Evolutionary conservation across 2,797 vertebrate genomes (phyloP).

Genomic region (Chelon labrosus): DNA sequence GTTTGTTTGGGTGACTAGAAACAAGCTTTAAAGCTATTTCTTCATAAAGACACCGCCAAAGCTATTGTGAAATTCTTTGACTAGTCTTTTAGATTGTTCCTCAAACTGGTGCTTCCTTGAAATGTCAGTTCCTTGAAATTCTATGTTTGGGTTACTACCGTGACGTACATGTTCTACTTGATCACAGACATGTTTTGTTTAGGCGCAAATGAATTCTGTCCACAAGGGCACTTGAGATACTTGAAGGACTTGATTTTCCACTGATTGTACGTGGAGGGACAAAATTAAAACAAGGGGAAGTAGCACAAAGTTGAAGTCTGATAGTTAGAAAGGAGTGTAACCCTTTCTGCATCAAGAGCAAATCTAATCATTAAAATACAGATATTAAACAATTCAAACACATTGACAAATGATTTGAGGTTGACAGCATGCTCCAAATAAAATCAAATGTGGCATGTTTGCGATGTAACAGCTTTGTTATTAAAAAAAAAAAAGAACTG

Average conservation of each 20-base stretch:
- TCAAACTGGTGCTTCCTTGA: not conserved
- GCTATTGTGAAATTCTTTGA: not conserved
- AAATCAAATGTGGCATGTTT: slow-evolving; percentile 49
- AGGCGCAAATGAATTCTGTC: not conserved
- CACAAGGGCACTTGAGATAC: not conserved
- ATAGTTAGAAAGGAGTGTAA: too few relatives aligned
- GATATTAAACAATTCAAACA: slow-evolving; percentile 23
- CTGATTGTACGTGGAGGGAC: not conserved
- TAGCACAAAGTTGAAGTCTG: not conserved
- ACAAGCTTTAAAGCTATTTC: not conserved
- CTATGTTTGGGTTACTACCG: not conserved
- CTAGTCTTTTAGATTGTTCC: not conserved
- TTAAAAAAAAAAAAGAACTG: not conserved
- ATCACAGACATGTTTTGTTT: not conserved
- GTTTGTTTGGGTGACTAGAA: not conserved
- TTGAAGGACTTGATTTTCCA: not conserved
- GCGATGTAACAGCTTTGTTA: slow-evolving; percentile 10
- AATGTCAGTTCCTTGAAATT: slow-evolving; percentile 12
- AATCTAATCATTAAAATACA: slow-evolving; percentile 13
- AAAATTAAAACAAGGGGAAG: not conserved
- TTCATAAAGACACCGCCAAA: not conserved
- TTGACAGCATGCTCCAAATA: slow-evolving; percentile 50
- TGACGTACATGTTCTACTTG: not conserved
- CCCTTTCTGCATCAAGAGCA: not conserved
- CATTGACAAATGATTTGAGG: slow-evolving; percentile 38